Percentiles rank a stretch among this genome's conserved stretches.
phyloP scores from a whole-genome alignment of 1,140 invertebrate genomes.

The Drosophila pruinosa region DNA sequence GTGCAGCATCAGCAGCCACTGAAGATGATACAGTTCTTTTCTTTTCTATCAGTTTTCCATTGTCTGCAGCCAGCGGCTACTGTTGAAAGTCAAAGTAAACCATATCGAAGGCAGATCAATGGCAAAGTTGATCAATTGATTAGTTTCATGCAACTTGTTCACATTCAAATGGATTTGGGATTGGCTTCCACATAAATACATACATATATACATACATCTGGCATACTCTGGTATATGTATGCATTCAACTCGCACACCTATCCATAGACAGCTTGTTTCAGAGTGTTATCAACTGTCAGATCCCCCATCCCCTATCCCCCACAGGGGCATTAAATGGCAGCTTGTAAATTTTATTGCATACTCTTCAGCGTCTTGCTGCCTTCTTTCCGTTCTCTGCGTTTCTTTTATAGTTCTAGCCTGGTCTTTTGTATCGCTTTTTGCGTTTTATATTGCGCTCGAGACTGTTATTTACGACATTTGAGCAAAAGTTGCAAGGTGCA shows the following conservation, averaged over 20 bases:
- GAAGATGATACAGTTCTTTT: slow-evolving; percentile 65
- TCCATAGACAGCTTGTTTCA: background rate
- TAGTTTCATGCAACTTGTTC: slow-evolving; percentile 24
- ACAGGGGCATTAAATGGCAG: slow-evolving; percentile 43
- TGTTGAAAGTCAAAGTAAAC: slow-evolving; percentile 15
- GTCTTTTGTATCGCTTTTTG: slow-evolving; percentile 38
- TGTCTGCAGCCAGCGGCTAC: slow-evolving; percentile 46
- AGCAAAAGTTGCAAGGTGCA: slow-evolving; percentile 79
- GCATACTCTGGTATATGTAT: background rate
- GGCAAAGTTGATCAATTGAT: slow-evolving; percentile 24
- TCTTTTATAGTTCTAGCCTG: slow-evolving; percentile 48
- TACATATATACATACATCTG: background rate
- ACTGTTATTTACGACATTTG: slow-evolving; percentile 72
- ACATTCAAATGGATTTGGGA: slow-evolving; percentile 12
- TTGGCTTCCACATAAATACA: background rate
- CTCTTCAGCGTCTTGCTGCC: slow-evolving; percentile 63
- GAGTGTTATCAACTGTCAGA: slow-evolving; percentile 1
- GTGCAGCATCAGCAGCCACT: slow-evolving; percentile 24
- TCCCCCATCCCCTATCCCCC: slow-evolving; percentile 1
- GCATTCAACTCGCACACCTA: background rate
- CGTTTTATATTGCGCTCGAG: slow-evolving; percentile 56
- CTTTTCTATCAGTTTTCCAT: background rate
- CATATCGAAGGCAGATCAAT: background rate
- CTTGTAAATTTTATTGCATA: slow-evolving; percentile 80
- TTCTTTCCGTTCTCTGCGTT: slow-evolving; percentile 40